These are phyloP conservation scores for Clarias gariepinus DNA, from an alignment of 2,113 vertebrate genomes.

Conservation along the genomic window DNA sequence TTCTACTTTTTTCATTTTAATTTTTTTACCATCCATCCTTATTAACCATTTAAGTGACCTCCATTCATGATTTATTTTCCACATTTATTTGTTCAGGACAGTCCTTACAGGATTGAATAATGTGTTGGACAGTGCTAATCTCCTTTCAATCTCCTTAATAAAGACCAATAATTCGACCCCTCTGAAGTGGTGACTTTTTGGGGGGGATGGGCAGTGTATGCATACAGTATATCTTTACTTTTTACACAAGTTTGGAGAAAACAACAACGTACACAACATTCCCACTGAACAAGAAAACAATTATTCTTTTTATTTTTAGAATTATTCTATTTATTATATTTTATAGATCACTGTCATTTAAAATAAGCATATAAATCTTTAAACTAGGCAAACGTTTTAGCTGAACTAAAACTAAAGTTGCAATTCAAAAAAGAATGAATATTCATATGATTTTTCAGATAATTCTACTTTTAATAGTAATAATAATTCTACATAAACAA, in stretches of 20 bases:
- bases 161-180: no score
- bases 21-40: no score
- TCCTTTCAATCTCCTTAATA: no score
- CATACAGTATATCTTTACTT: background rate
- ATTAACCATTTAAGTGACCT: no score
- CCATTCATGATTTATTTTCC: no score
- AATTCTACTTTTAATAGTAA: background rate
- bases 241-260: background rate
- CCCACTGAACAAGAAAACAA: background rate
- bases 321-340: background rate
- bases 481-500: background rate
- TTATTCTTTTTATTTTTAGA: no score
- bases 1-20: no score
- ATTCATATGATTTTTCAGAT: background rate
- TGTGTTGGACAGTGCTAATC: no score
- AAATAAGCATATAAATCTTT: background rate
- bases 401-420: background rate
- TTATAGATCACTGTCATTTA: background rate
- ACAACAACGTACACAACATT: background rate
- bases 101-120: no score
- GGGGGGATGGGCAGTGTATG: no score
- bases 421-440: background rate
- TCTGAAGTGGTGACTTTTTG: no score
- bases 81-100: no score
- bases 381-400: background rate